Conservation (phyloP, 2,113 vertebrate species). For the Trogon melanurus region DNA sequence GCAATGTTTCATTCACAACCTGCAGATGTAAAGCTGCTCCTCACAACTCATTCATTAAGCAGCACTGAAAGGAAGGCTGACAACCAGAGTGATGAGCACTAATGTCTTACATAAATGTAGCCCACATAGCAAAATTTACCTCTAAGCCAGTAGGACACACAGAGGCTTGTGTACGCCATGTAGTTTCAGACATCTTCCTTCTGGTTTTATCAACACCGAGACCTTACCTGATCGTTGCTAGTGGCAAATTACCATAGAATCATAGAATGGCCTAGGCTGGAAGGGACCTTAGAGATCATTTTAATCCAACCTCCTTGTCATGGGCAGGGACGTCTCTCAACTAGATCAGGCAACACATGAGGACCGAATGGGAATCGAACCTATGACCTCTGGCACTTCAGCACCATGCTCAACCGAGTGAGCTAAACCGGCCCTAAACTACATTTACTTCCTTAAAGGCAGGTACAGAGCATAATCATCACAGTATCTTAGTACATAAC, state of each 20-base stretch:
- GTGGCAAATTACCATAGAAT: neutral
- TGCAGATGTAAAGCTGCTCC: neutral
- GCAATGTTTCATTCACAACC: neutral
- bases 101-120: neutral
- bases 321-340: no score
- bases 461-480: neutral
- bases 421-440: neutral
- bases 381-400: no score
- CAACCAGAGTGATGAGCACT: neutral
- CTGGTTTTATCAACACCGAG: neutral
- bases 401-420: no score
- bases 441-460: neutral
- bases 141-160: neutral
- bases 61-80: neutral
- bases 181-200: neutral
- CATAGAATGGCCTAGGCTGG: no score
- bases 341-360: no score
- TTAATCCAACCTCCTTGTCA: no score
- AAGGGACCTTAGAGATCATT: no score
- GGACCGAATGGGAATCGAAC: no score
- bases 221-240: neutral
- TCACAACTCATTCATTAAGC: neutral
- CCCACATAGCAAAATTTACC: neutral
- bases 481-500: neutral
- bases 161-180: fast-evolving